A percentile compares a stretch with the other conserved stretches of the same genome.
phyloP scores from a whole-genome alignment of 2,797 vertebrate genomes.

The Poecilia gillii region DNA sequence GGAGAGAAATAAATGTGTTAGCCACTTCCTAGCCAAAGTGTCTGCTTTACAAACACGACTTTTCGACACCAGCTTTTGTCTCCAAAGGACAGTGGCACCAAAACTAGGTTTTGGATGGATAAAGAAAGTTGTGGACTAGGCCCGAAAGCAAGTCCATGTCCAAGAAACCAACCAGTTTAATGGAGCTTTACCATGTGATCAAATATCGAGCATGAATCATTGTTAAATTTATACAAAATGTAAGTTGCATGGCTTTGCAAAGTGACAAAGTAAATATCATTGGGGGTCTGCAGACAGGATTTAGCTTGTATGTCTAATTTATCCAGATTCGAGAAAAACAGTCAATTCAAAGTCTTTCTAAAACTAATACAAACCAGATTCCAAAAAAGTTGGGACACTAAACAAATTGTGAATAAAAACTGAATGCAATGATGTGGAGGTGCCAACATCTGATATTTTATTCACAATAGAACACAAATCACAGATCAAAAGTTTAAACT shows the following conservation, averaged over 20 bases:
- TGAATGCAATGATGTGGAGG: too few relatives aligned
- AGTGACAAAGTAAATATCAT: not conserved
- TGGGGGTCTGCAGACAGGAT: too few relatives aligned
- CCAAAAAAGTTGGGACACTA: too few relatives aligned
- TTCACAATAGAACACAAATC: too few relatives aligned
- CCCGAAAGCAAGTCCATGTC: not conserved
- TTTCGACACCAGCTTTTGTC: not conserved
- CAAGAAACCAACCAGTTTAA: not conserved
- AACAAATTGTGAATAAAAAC: too few relatives aligned
- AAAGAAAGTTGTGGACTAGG: not conserved
- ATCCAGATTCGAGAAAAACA: not conserved
- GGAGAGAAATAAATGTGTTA: too few relatives aligned
- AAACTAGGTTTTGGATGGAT: not conserved
- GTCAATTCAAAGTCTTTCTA: not conserved
- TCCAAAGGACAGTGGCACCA: not conserved
- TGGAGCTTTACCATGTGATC: not conserved
- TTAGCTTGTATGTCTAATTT: not conserved
- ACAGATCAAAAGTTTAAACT: too few relatives aligned
- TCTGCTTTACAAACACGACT: not conserved
- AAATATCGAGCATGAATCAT: not conserved
- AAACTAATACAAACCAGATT: not conserved
- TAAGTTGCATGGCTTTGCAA: not conserved
- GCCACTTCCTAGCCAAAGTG: too few relatives aligned
- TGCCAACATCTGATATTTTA: too few relatives aligned
- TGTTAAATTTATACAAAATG: not conserved